phyloP scores from a whole-genome alignment of 2,888 invertebrate species.

The Digitonthophagus gazella region DNA sequence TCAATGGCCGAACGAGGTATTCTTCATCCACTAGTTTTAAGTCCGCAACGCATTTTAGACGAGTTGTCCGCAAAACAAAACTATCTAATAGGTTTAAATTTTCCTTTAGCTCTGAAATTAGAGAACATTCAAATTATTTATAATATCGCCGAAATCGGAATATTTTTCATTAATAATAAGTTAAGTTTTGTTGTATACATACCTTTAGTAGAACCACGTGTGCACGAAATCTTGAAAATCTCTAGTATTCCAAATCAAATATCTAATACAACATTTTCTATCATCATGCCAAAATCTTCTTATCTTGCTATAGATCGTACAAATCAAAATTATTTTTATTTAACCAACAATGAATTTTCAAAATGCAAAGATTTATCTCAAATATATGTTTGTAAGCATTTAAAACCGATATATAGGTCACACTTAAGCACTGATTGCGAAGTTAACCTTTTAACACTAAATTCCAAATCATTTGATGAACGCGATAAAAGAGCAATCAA shows the following conservation, averaged over 20 bases:
- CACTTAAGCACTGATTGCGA: slow-evolving; percentile 9
- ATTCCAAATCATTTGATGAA: not conserved
- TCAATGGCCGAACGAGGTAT: slow-evolving; percentile 2
- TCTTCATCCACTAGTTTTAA: slow-evolving; percentile 1
- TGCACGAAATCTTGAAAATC: slow-evolving; percentile 10
- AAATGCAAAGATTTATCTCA: not conserved
- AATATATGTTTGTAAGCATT: slow-evolving; percentile 1
- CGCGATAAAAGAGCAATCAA: slow-evolving; percentile 2
- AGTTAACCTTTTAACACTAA: slow-evolving; percentile 6
- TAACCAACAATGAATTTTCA: slow-evolving; percentile 1
- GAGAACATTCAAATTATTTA: slow-evolving; percentile 1
- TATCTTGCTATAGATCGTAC: not conserved
- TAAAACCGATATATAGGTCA: slow-evolving; percentile 1
- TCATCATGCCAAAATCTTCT: slow-evolving; percentile 2
- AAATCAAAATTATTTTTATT: slow-evolving; percentile 9
- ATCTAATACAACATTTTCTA: slow-evolving; percentile 6
- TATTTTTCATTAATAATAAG: slow-evolving; percentile 9
- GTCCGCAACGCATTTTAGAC: slow-evolving; percentile 7
- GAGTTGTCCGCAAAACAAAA: slow-evolving; percentile 5
- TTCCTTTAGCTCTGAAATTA: slow-evolving; percentile 1
- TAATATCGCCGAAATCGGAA: slow-evolving; percentile 6
- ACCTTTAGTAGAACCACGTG: slow-evolving; percentile 7
- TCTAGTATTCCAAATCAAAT: slow-evolving; percentile 11
- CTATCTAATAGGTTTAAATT: slow-evolving; percentile 8
- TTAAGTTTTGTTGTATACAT: not conserved